A percentile compares a stretch with the other conserved stretches of the same genome.
These are phyloP conservation scores for Lacerta bilineata DNA, from an alignment of 2,797 vertebrate species.

Conservation along the genomic window DNA sequence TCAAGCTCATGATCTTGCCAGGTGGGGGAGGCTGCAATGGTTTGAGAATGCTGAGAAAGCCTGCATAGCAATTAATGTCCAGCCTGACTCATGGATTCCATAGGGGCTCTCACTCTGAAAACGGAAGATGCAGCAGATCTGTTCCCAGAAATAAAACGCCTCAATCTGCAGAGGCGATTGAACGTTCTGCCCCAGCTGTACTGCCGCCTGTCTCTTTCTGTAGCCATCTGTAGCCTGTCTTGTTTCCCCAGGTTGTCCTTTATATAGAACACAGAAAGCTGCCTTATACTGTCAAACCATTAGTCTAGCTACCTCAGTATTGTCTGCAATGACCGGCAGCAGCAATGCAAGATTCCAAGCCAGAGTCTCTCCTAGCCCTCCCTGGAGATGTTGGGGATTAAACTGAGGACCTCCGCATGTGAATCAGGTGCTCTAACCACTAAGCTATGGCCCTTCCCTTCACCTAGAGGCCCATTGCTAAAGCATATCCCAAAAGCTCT, in stretches of 20 bases:
- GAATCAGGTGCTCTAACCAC: no score
- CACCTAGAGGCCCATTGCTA: neutral
- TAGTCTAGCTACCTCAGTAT: no score
- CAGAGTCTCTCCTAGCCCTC: no score
- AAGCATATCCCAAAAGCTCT: neutral
- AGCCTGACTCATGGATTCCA: conserved; percentile 32
- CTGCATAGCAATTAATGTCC: rapidly evolving
- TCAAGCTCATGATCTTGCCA: neutral
- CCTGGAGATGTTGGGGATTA: no score
- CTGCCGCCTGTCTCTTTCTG: neutral
- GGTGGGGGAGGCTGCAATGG: neutral
- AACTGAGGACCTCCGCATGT: no score
- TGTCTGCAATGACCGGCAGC: no score
- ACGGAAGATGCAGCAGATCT: neutral
- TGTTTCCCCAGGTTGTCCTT: neutral
- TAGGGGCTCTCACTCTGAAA: neutral
- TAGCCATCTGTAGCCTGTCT: neutral
- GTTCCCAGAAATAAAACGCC: rapidly evolving
- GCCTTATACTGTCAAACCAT: no score
- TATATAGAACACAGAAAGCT: neutral
- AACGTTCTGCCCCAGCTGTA: neutral
- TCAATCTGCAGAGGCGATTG: neutral
- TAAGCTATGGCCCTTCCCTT: no score
- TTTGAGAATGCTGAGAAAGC: neutral
- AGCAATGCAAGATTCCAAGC: no score